A percentile compares a stretch with the other conserved stretches of the same genome.
Evolutionary conservation across 2,888 invertebrate genomes (phyloP).

Genomic region (Onchidella celtica): DNA sequence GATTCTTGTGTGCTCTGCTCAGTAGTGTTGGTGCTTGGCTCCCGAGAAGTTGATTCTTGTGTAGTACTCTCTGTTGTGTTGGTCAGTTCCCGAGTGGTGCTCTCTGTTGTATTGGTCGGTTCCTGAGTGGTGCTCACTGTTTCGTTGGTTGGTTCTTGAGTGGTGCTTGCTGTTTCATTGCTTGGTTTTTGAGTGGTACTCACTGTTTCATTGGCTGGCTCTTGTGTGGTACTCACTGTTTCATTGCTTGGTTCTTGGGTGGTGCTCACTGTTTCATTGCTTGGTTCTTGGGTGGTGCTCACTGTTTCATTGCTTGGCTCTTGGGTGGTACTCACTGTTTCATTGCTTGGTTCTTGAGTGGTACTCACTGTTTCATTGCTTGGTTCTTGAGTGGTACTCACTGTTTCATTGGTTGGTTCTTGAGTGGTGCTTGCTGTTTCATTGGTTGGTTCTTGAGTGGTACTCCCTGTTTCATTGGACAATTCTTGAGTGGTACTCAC

Average conservation of each 20-base stretch:
- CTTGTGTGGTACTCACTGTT: neutral
- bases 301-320: neutral
- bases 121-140: neutral
- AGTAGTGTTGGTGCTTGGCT: neutral
- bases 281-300: neutral
- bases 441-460: conserved; percentile 18
- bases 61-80: neutral
- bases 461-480: neutral
- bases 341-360: neutral
- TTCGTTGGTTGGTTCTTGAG: neutral
- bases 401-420: conserved; percentile 16
- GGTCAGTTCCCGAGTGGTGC: neutral
- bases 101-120: conserved; percentile 10
- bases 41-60: no score
- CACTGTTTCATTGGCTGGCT: conserved; percentile 11
- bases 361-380: neutral
- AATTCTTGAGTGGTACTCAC: neutral
- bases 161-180: neutral
- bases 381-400: neutral
- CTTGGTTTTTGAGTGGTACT: no score
- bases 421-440: conserved; percentile 31
- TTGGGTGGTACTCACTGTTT: conserved; percentile 1
- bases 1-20: neutral
- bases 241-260: neutral
- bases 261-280: neutral